These are phyloP conservation scores for rat (Rattus norvegicus) DNA, from an alignment of 2,113 vertebrate genomes.

Conservation along the genomic window DNA sequence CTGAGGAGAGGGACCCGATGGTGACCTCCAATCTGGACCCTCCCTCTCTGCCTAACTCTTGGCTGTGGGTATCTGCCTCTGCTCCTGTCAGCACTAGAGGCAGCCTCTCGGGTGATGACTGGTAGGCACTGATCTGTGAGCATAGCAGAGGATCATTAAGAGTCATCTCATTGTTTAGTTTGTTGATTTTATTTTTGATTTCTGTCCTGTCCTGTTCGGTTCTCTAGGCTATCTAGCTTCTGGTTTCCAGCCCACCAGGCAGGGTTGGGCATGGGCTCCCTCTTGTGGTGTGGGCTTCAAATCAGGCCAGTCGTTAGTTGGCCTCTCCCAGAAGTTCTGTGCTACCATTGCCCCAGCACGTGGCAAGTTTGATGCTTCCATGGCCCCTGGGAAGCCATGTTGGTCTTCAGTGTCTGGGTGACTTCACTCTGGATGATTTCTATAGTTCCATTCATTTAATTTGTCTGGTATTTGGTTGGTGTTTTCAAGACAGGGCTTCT, in stretches of 20 bases:
- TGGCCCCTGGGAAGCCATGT: background rate
- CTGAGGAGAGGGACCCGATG: background rate
- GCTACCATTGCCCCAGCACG: background rate
- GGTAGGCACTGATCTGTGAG: background rate
- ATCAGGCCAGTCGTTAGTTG: background rate
- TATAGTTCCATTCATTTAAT: background rate
- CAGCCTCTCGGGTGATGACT: background rate
- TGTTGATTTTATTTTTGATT: background rate
- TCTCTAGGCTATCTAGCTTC: background rate
- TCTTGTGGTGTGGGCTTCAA: background rate
- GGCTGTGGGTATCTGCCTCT: background rate
- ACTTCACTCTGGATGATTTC: background rate
- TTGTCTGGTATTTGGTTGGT: background rate
- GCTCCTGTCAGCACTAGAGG: background rate
- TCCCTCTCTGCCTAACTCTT: background rate
- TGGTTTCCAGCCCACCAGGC: background rate
- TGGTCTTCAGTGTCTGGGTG: background rate
- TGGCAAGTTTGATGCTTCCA: background rate
- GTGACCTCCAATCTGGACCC: background rate
- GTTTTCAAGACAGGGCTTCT: background rate
- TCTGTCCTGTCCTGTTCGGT: background rate
- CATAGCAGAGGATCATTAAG: background rate
- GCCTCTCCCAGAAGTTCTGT: background rate
- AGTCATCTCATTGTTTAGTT: background rate
- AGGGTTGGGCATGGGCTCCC: background rate